Percentiles rank a stretch among this genome's conserved stretches.
These are phyloP conservation scores for Stratiolaelaps scimitus DNA, from an alignment of 1,140 invertebrate genomes.

Conservation along the genomic window DNA sequence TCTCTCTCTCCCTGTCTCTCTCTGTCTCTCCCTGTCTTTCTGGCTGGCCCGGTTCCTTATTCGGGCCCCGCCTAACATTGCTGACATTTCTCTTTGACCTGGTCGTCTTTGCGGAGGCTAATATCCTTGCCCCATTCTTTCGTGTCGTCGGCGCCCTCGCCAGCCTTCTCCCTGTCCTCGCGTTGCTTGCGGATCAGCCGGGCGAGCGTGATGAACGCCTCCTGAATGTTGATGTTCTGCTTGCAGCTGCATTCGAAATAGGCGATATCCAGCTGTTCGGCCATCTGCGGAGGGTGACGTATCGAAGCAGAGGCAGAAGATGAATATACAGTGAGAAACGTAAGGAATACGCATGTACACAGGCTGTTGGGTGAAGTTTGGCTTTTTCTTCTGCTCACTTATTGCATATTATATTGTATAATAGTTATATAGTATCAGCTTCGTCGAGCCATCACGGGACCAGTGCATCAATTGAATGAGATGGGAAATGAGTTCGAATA, in stretches of 20 bases:
- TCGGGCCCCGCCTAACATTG: conserved; percentile 1
- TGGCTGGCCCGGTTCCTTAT: no score
- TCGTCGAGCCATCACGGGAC: no score
- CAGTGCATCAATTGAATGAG: no score
- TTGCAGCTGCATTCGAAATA: conserved; percentile 86
- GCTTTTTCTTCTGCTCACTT: not conserved
- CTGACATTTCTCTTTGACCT: conserved; percentile 18
- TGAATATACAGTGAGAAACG: not conserved
- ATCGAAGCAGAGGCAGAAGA: conserved; percentile 29
- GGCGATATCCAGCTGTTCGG: conserved; percentile 76
- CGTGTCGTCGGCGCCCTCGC: conserved; percentile 10
- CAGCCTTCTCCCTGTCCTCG: conserved; percentile 39
- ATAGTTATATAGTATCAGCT: no score
- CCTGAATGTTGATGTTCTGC: conserved; percentile 74
- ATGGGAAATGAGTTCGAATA: no score
- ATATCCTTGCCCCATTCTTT: conserved; percentile 26
- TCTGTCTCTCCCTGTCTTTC: no score
- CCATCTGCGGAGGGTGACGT: conserved; percentile 51
- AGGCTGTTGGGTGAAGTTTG: conserved; percentile 11
- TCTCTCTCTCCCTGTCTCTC: no score
- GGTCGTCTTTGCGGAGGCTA: conserved; percentile 23
- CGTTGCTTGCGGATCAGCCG: conserved; percentile 63
- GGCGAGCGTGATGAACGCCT: conserved; percentile 65
- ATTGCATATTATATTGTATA: no score
- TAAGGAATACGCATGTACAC: conserved; percentile 8